A percentile compares a stretch with the other conserved stretches of the same genome.
Conservation (phyloP, 2,797 vertebrate species). For the Cichlasoma orientale region DNA sequence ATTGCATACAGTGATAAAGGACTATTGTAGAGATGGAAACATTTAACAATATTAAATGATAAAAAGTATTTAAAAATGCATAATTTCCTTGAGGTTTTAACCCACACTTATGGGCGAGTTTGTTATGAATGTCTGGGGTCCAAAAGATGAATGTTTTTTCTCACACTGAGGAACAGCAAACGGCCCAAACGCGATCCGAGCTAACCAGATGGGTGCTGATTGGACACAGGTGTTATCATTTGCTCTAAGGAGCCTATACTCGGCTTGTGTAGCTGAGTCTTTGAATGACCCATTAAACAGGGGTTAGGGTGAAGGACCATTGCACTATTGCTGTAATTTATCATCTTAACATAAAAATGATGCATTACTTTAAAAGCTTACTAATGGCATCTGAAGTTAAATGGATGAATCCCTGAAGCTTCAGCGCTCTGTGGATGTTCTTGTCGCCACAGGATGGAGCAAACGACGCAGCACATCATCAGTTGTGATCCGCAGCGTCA, state of each 20-base stretch:
- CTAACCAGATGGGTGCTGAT: neutral
- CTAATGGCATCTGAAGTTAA: no score
- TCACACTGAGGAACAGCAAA: neutral
- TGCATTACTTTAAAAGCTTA: neutral
- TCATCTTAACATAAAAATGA: neutral
- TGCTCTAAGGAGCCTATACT: neutral
- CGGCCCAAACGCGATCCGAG: neutral
- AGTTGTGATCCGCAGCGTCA: no score
- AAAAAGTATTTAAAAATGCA: neutral
- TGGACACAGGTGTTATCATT: constrained; percentile 1
- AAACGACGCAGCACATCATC: no score
- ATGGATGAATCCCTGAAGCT: no score
- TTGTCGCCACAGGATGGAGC: no score
- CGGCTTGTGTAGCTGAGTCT: neutral
- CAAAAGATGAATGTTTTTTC: neutral
- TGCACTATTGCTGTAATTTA: neutral
- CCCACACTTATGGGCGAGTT: neutral
- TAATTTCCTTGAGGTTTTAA: neutral
- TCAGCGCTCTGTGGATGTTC: no score
- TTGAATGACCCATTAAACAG: no score
- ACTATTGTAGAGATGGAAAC: neutral
- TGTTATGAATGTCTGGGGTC: neutral
- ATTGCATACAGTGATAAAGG: neutral
- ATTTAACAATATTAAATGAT: neutral
- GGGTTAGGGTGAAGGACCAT: neutral